Percentiles rank a stretch among this genome's conserved stretches.
Conservation (phyloP, 1,140 invertebrate genomes). For the Papilio helenus region DNA sequence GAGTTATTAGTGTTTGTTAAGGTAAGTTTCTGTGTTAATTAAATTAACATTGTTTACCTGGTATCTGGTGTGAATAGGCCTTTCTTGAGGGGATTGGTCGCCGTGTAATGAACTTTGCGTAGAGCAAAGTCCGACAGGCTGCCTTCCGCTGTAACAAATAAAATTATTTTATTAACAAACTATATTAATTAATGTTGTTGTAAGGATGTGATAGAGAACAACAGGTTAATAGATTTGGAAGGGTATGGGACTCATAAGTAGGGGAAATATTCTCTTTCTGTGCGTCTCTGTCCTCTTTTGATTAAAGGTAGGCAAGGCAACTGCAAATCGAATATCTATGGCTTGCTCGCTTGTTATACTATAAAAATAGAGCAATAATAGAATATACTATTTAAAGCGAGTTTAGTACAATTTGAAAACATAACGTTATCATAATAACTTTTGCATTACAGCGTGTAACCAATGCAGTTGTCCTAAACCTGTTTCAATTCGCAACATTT, state of each 20-base stretch:
- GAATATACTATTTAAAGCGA: not conserved
- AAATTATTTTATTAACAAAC: constrained; percentile 44
- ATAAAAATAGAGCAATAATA: not conserved
- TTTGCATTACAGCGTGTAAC: not conserved
- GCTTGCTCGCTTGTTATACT: not conserved
- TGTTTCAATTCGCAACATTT: constrained; percentile 26
- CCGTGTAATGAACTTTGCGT: constrained; percentile 88
- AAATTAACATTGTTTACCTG: constrained; percentile 67
- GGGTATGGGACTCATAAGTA: too few species aligned
- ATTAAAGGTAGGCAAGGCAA: too few species aligned
- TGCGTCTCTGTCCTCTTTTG: too few species aligned
- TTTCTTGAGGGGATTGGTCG: constrained; percentile 85
- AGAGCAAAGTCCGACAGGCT: constrained; percentile 92
- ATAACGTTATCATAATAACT: constrained; percentile 13
- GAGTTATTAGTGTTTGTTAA: constrained; percentile 15
- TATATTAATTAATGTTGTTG: too few species aligned
- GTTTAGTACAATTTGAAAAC: not conserved
- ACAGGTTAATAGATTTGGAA: too few species aligned
- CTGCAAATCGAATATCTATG: too few species aligned
- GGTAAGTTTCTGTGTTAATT: constrained; percentile 24
- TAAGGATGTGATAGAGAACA: too few species aligned
- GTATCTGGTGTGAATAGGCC: constrained; percentile 88
- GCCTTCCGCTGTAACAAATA: constrained; percentile 90
- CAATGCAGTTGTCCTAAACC: constrained; percentile 26
- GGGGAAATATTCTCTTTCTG: too few species aligned